Percentiles rank a stretch among this genome's conserved stretches.
Conservation (phyloP, 2,113 vertebrate species). For the Sander vitreus region DNA sequence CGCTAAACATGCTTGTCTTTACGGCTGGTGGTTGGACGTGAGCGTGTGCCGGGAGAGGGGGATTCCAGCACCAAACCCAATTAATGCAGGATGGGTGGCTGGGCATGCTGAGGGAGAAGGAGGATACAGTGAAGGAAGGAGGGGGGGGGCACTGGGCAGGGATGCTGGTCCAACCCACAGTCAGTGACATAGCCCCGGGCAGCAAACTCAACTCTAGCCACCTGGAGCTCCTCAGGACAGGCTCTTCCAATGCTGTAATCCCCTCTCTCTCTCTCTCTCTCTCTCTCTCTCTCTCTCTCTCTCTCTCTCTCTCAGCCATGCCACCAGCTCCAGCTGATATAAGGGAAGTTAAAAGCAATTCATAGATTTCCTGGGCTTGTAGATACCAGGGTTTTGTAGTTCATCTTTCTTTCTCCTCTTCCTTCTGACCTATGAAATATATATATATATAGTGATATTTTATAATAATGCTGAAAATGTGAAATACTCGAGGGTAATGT, state of each 20-base stretch:
- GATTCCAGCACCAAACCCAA: slow-evolving; percentile 94
- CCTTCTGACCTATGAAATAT: neutral
- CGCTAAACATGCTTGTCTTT: slow-evolving; percentile 95
- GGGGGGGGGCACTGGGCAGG: slow-evolving; percentile 74
- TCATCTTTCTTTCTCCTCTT: slow-evolving; percentile 5
- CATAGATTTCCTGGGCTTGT: slow-evolving; percentile 87
- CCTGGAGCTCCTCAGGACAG: slow-evolving; percentile 89
- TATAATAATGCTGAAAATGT: neutral
- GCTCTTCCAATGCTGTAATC: slow-evolving; percentile 88
- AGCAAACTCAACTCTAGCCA: slow-evolving; percentile 89
- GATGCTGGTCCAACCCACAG: slow-evolving; percentile 47
- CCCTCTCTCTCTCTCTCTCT: slow-evolving; percentile 88
- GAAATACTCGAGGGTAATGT: neutral
- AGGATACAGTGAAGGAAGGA: slow-evolving; percentile 80
- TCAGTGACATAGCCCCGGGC: slow-evolving; percentile 64
- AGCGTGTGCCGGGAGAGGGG: slow-evolving; percentile 80
- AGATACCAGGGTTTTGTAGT: slow-evolving; percentile 53
- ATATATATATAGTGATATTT: neutral
- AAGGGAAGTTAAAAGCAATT: slow-evolving; percentile 87
- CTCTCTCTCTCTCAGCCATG: slow-evolving; percentile 87
- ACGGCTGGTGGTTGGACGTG: slow-evolving; percentile 88
- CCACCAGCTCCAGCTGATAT: slow-evolving; percentile 86
- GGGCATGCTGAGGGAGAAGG: slow-evolving; percentile 85
- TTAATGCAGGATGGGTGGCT: slow-evolving; percentile 87
- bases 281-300: slow-evolving; percentile 87